Evolutionary conservation across 2,797 vertebrate species (phyloP).

Genomic region (Molothrus aeneus): DNA sequence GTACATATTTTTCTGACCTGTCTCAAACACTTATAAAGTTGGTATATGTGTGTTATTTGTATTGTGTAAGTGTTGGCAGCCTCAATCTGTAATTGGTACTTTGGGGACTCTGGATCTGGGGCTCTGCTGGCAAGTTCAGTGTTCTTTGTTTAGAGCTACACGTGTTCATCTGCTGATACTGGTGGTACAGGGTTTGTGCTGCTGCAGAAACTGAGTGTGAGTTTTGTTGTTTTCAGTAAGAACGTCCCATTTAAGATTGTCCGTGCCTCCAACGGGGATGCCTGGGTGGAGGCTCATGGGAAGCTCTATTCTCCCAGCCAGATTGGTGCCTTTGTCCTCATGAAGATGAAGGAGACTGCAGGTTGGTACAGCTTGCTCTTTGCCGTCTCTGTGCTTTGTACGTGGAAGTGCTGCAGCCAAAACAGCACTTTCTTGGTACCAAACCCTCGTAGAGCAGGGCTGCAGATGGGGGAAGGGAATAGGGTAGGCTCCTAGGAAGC

Average conservation of each 20-base stretch:
- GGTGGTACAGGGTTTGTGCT: not conserved
- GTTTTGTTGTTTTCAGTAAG: conserved; percentile 81
- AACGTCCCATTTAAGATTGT: conserved; percentile 97
- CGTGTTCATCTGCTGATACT: fast-evolving
- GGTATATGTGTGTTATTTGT: fast-evolving
- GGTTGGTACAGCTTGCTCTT: conserved; percentile 73
- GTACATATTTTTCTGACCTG: not conserved
- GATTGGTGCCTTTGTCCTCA: conserved; percentile 93
- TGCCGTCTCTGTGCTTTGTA: not conserved
- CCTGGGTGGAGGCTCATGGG: conserved; percentile 96
- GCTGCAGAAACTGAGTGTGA: not conserved
- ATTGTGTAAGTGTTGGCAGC: fast-evolving
- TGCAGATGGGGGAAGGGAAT: fast-evolving
- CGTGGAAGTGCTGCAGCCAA: not conserved
- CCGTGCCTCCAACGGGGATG: conserved; percentile 95
- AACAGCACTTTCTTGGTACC: not conserved
- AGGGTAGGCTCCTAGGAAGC: not conserved
- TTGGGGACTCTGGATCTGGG: not conserved
- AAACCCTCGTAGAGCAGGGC: not conserved
- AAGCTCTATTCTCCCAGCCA: conserved; percentile 98
- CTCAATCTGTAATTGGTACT: not conserved
- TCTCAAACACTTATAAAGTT: not conserved
- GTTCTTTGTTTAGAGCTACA: not conserved
- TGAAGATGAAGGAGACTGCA: conserved; percentile 99
- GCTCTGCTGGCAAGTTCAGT: not conserved